phyloP scores from a whole-genome alignment of 2,888 invertebrate species.

The Andrena chrysosceles region DNA sequence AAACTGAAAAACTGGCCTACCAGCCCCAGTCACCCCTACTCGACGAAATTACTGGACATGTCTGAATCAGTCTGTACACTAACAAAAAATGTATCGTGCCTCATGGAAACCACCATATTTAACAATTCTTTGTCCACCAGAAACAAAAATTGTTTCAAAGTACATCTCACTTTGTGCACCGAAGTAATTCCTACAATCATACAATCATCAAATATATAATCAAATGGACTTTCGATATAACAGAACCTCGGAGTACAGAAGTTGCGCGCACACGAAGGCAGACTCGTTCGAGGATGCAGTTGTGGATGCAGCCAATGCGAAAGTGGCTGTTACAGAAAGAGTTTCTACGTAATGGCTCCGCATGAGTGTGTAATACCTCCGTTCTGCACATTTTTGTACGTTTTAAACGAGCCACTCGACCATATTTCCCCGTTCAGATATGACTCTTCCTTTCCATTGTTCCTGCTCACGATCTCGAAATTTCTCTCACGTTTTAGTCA shows the following conservation, averaged over 20 bases:
- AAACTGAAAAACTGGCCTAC: too few species aligned
- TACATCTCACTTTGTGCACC: too few species aligned
- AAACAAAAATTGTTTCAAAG: too few species aligned
- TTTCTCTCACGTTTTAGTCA: conserved; percentile 18
- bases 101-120: too few species aligned
- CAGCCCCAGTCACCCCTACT: too few species aligned
- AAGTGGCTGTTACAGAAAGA: conserved; percentile 48
- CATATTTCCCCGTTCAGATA: not conserved
- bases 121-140: too few species aligned
- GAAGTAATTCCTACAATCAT: too few species aligned
- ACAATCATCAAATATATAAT: not conserved
- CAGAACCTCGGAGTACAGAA: conserved; percentile 46
- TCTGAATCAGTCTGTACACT: too few species aligned
- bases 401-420: not conserved
- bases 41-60: too few species aligned
- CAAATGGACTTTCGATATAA: conserved; percentile 38
- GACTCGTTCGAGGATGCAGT: conserved; percentile 52
- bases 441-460: conserved; percentile 21
- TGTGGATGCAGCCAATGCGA: conserved; percentile 49
- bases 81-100: too few species aligned
- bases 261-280: conserved; percentile 14
- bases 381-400: not conserved
- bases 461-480: conserved; percentile 8
- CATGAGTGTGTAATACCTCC: not conserved
- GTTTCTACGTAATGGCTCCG: conserved; percentile 70